phyloP scores from a whole-genome alignment of 2,797 vertebrate genomes.

The Pseudochaenichthys georgianus region DNA sequence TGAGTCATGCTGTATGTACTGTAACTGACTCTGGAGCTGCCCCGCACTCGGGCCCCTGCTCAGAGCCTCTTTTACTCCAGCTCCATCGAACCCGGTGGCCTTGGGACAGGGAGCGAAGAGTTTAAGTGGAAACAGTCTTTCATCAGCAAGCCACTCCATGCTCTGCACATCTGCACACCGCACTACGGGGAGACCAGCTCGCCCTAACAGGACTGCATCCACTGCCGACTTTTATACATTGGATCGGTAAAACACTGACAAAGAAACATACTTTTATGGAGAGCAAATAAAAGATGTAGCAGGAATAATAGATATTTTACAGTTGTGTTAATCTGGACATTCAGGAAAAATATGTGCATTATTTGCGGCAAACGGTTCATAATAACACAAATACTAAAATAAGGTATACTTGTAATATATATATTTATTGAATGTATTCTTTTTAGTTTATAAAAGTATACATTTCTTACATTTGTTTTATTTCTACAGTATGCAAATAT shows the following conservation, averaged over 20 bases:
- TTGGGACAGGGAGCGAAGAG: constrained; percentile 76
- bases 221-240: constrained; percentile 6
- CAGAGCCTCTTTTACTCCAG: constrained; percentile 69
- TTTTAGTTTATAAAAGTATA: neutral
- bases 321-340: neutral
- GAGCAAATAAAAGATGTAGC: neutral
- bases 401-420: no score
- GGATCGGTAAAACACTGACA: neutral
- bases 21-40: constrained; percentile 58
- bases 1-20: constrained; percentile 40
- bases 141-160: constrained; percentile 71
- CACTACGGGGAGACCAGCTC: constrained; percentile 44
- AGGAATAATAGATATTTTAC: neutral
- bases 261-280: neutral
- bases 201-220: constrained; percentile 35
- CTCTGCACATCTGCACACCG: constrained; percentile 62
- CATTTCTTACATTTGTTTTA: constrained; percentile 5
- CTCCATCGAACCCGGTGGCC: constrained; percentile 72
- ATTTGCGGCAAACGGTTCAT: neutral
- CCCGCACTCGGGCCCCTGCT: constrained; percentile 66
- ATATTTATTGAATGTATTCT: no score
- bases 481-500: constrained; percentile 16
- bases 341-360: neutral
- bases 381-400: neutral
- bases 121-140: constrained; percentile 81